Evolutionary conservation across 2,113 vertebrate genomes (phyloP).

Genomic region (Notechis scutatus): DNA sequence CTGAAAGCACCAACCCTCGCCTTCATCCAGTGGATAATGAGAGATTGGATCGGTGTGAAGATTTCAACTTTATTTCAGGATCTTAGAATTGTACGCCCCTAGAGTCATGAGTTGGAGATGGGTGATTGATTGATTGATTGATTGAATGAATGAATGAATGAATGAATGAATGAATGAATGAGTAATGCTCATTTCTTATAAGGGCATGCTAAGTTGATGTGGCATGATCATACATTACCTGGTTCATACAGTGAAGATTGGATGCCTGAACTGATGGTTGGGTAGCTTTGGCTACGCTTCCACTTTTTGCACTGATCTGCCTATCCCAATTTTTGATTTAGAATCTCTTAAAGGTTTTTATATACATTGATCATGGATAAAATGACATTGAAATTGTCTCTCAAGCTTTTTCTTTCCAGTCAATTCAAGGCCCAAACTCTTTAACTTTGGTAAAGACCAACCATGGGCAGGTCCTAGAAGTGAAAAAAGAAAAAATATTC

Average conservation of each 20-base stretch:
- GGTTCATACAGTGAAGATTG: not conserved
- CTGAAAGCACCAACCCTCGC: rapidly evolving
- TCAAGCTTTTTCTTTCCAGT: not conserved
- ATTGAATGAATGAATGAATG: no score
- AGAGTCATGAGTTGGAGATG: not conserved
- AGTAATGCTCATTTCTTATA: not conserved
- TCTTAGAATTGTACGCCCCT: not conserved
- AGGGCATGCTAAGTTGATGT: not conserved
- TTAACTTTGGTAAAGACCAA: not conserved
- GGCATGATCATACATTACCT: not conserved
- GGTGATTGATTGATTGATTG: not conserved
- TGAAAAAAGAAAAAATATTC: not conserved
- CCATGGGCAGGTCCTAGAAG: not conserved
- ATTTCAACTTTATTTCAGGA: not conserved
- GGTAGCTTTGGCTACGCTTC: not conserved
- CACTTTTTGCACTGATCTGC: not conserved
- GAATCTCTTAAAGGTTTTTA: not conserved
- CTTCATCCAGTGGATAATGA: not conserved
- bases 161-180: not conserved
- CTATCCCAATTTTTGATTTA: not conserved
- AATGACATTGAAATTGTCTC: not conserved
- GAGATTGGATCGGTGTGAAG: not conserved
- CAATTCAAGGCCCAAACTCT: not conserved
- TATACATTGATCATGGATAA: not conserved
- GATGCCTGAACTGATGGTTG: not conserved